Percentiles rank a stretch among this genome's conserved stretches.
Conservation (phyloP, 2,113 vertebrate genomes). For the Puffinus mauretanicus region DNA sequence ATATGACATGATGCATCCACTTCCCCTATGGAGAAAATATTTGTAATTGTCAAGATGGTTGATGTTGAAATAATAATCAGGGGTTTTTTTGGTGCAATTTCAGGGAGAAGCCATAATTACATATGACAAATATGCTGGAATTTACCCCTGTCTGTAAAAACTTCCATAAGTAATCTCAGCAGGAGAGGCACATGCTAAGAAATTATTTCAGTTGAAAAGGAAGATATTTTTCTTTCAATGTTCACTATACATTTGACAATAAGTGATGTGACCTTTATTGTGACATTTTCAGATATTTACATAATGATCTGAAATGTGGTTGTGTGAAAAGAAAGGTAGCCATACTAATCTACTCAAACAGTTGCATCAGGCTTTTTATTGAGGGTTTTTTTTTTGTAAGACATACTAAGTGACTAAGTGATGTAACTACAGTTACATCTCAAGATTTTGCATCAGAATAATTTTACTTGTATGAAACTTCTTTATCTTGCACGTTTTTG, state of each 20-base stretch:
- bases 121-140: neutral
- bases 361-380: neutral
- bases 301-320: neutral
- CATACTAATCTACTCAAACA: neutral
- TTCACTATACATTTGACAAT: neutral
- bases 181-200: neutral
- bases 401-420: neutral
- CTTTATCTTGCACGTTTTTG: neutral
- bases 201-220: neutral
- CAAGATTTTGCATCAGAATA: neutral
- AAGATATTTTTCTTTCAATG: neutral
- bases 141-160: neutral
- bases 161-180: neutral
- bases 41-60: neutral
- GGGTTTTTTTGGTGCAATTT: neutral
- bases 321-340: neutral
- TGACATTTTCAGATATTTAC: neutral
- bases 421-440: neutral
- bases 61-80: neutral
- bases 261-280: neutral
- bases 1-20: neutral
- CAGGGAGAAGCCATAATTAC: neutral
- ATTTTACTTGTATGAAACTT: neutral
- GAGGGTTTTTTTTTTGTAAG: neutral
- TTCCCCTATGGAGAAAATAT: neutral